Base-by-base conservation (phyloP, 2,797 vertebrate species). In the Thalassophryne amazonica region DNA sequence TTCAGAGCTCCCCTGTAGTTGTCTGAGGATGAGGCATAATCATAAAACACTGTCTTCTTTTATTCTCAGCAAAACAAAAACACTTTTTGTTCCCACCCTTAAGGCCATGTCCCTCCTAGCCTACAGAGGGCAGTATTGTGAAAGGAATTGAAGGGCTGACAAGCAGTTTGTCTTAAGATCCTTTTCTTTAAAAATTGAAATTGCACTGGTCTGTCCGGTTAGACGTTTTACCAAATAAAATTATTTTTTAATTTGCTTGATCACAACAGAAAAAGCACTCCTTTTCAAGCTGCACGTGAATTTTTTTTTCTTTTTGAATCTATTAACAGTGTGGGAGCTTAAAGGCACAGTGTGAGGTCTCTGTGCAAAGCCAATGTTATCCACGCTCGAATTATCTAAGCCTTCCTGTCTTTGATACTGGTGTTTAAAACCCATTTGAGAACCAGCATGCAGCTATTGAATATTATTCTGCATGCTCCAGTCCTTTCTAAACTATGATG, bases 311-410 rank as follows among this genome's bases (percentile, higher is more conserved):
- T 5, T 1, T 1, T 9, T 19, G 12, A 40, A 33, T 37, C 21
- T 43, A 25, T 41, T n/a, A 43, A 28, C 32, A 55, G 35, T 14
- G 16, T 20, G 19, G 28, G 8, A 22, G 31, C 28, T 53, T 32
- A 58, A 53, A 54, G 48, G 36, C 86, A 74, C 61, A 73, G 69
- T 81, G 87, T 90, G 91, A 70, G 88, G 83, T 88, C 80, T 64
- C 28, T 59, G 67, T 70, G 66, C 75, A 42, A 24, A 32, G 33
- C 43, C 70, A 53, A 67, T 72, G 39, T 73, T 61, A 76, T 84
- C 66, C 60, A 86, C 74, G 89, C 50, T 83, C 90, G 86, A 86
- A 64, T 88, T 84, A 89, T 88, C 88, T 78, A 63, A 87, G 86
- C 80, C 78, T 70, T 85, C 86, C 62, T 32, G 69, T 66, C 18